Evolutionary conservation across 2,113 vertebrate genomes (phyloP).

Genomic region (mouse (Mus musculus)): GRCm39 chr16:60296001-60296500

Average conservation of each 20-base stretch:
- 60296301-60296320: neutral
- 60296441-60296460: neutral
- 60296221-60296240: neutral
- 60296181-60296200: neutral
- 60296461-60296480: neutral
- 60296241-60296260: neutral
- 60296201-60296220: neutral
- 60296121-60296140: neutral
- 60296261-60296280: neutral
- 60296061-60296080: neutral
- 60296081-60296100: neutral
- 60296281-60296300: neutral
- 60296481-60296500: neutral
- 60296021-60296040: neutral
- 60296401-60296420: neutral
- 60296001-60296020: neutral
- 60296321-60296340: neutral
- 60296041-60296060: too few species aligned
- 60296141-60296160: neutral
- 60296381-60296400: neutral
- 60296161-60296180: neutral
- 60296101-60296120: neutral
- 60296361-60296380: neutral
- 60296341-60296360: neutral
- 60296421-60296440: neutral